Evolutionary conservation across 2,888 invertebrate genomes (phyloP).

Genomic region (Cylindroiulus punctatus): DNA sequence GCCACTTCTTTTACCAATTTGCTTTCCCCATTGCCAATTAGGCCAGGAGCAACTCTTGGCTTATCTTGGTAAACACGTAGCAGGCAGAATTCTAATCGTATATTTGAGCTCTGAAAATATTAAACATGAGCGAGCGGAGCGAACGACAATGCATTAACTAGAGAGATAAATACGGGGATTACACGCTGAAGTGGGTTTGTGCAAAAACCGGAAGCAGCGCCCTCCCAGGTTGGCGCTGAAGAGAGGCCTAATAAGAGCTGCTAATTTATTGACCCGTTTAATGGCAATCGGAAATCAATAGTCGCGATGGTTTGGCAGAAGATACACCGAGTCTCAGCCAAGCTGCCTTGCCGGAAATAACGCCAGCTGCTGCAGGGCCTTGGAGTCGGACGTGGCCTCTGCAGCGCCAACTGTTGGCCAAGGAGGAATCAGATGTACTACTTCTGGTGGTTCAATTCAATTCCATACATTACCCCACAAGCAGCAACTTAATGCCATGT

Average conservation of each 20-base stretch:
- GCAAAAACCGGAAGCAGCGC: neutral
- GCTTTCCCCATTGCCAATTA: neutral
- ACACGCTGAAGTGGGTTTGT: neutral
- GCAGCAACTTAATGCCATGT: too few relatives aligned
- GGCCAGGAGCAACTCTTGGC: neutral
- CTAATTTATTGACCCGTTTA: constrained; percentile 18
- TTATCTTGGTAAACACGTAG: neutral
- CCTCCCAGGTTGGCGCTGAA: neutral
- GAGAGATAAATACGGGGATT: neutral
- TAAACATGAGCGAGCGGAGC: neutral
- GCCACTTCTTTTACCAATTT: neutral
- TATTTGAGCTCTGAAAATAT: neutral
- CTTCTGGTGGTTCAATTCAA: too few relatives aligned
- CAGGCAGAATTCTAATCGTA: neutral
- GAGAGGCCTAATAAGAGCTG: neutral
- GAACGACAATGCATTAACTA: neutral
- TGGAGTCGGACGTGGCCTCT: neutral
- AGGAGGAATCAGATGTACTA: too few relatives aligned
- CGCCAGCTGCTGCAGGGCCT: neutral
- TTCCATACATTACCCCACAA: too few relatives aligned
- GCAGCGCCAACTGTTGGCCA: too few relatives aligned
- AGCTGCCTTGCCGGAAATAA: neutral
- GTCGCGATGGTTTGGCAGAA: neutral
- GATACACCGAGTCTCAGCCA: too few relatives aligned
- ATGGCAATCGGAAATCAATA: constrained; percentile 18